Percentiles rank a stretch among this genome's conserved stretches.
phyloP scores from a whole-genome alignment of 2,888 invertebrate species.

The Allolobophora icterica region DNA sequence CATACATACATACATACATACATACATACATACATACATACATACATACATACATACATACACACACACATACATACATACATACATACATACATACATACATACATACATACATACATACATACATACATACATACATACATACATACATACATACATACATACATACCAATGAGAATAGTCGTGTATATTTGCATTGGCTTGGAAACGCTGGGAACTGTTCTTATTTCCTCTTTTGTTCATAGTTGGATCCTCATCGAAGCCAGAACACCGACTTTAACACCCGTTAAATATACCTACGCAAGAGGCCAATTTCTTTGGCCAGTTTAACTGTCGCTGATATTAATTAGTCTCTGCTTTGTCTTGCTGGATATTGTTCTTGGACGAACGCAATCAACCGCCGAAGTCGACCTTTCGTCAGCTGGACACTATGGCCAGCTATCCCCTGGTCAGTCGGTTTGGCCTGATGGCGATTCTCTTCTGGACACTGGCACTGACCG shows the following conservation, averaged over 20 bases:
- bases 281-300: not conserved
- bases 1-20: no score
- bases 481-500: slow-evolving; percentile 4
- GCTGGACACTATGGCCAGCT: not conserved
- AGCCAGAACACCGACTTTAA: not conserved
- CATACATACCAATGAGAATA: no score
- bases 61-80: no score
- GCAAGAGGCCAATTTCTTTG: no score
- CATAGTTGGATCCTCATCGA: not conserved
- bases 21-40: no score
- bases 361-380: no score
- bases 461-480: not conserved
- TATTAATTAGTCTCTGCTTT: no score
- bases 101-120: slow-evolving; percentile 23
- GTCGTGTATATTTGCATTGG: no score
- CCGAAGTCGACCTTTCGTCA: not conserved
- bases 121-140: slow-evolving; percentile 18
- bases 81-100: not conserved
- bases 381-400: no score
- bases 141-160: slow-evolving; percentile 21
- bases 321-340: no score
- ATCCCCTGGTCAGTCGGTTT: not conserved
- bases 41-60: no score
- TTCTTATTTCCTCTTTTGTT: not conserved
- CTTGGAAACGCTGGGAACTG: no score